Evolutionary conservation across 2,888 invertebrate species (phyloP).

Genomic region (Disparrhopalites patrizii): DNA sequence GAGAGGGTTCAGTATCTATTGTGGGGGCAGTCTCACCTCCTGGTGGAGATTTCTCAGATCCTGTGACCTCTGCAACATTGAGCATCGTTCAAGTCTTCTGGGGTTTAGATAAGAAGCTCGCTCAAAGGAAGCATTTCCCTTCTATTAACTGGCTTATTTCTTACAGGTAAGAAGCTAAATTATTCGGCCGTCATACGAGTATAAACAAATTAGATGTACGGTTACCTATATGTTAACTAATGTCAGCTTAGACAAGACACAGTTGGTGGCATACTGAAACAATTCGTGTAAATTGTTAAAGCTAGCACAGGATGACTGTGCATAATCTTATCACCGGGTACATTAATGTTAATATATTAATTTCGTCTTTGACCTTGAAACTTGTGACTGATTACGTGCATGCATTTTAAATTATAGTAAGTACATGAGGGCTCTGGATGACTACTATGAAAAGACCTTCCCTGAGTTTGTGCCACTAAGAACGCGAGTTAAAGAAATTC

Average conservation of each 20-base stretch:
- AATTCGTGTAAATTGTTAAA: too few species aligned
- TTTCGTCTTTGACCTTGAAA: background rate
- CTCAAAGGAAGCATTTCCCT: conserved; percentile 99
- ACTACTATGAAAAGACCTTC: conserved; percentile 99
- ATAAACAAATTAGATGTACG: too few species aligned
- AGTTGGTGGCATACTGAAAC: too few species aligned
- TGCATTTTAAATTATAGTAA: conserved; percentile 64
- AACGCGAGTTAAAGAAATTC: conserved; percentile 87
- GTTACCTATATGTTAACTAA: too few species aligned
- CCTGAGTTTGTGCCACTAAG: conserved; percentile 93
- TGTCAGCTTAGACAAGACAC: too few species aligned
- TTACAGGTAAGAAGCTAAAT: conserved; percentile 61
- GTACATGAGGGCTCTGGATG: conserved; percentile 96
- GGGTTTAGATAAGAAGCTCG: conserved; percentile 98
- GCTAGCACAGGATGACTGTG: too few species aligned
- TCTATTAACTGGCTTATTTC: conserved; percentile 99
- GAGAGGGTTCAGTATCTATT: conserved; percentile 98
- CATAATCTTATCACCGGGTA: too few species aligned
- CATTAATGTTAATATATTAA: background rate
- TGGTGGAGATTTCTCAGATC: conserved; percentile 99
- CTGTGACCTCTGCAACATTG: conserved; percentile 97
- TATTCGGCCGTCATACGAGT: too few species aligned
- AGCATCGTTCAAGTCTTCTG: conserved; percentile 99
- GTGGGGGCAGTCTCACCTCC: conserved; percentile 99
- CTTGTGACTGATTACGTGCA: background rate